These are phyloP conservation scores for Etheostoma cragini DNA, from an alignment of 2,113 vertebrate genomes.

Conservation along the genomic window DNA sequence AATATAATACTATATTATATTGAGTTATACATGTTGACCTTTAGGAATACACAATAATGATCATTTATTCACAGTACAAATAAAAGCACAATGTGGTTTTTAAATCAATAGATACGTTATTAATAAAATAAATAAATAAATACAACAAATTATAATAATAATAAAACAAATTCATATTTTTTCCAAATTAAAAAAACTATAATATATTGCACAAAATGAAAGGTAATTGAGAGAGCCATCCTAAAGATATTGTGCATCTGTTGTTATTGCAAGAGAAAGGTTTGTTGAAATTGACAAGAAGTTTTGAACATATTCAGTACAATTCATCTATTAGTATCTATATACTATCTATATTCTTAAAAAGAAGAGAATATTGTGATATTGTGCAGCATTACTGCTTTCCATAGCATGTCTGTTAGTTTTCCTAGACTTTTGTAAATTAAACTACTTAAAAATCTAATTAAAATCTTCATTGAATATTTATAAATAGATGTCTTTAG, in stretches of 20 bases:
- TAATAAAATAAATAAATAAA: too few species aligned
- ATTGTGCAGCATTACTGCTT: neutral
- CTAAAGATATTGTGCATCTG: neutral
- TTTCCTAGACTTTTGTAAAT: neutral
- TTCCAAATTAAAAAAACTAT: neutral
- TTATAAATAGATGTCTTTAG: neutral
- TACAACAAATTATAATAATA: too few species aligned
- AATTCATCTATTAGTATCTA: too few species aligned
- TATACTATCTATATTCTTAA: too few species aligned
- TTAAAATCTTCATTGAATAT: neutral
- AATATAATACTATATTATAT: too few species aligned
- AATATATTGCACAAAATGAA: neutral
- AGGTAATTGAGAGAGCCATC: neutral
- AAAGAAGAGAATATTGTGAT: neutral
- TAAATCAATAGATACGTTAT: neutral
- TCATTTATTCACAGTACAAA: neutral
- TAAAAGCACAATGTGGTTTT: neutral
- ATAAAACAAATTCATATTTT: too few species aligned
- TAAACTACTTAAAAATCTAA: constrained; percentile 14
- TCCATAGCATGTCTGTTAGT: neutral
- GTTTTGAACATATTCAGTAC: neutral
- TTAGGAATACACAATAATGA: neutral
- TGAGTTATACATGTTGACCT: neutral
- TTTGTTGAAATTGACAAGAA: neutral
- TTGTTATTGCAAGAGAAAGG: neutral